Evolutionary conservation across 2,888 invertebrate genomes (phyloP).

Genomic region (Diachrysia chrysitis): DNA sequence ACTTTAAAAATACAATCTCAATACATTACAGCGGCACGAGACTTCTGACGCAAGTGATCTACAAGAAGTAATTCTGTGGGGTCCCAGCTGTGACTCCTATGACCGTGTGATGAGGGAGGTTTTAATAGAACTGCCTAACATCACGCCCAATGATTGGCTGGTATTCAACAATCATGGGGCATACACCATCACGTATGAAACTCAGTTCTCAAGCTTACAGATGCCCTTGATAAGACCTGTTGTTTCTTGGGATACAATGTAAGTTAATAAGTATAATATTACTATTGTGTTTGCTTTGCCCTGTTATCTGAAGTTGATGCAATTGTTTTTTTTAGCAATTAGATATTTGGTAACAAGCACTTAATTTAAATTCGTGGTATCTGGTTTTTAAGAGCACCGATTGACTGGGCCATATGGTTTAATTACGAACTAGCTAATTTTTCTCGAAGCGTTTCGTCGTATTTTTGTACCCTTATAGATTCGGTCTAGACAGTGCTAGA

Average conservation of each 20-base stretch:
- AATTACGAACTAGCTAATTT: too few species aligned
- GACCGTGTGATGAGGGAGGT: conserved; percentile 63
- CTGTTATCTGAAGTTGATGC: not conserved
- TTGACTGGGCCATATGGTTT: too few species aligned
- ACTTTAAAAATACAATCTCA: not conserved
- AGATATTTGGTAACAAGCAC: too few species aligned
- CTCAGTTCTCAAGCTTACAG: conserved; percentile 61
- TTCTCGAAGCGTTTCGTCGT: too few species aligned
- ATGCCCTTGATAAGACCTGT: conserved; percentile 62
- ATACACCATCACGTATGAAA: conserved; percentile 59
- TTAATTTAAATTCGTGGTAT: too few species aligned
- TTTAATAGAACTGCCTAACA: conserved; percentile 55
- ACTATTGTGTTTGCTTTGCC: not conserved
- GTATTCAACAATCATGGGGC: conserved; percentile 63
- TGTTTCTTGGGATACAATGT: conserved; percentile 50
- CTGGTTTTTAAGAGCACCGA: too few species aligned
- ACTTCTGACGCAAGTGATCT: conserved; percentile 32
- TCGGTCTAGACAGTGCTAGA: too few species aligned
- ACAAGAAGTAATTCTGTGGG: conserved; percentile 65
- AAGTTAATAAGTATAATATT: not conserved
- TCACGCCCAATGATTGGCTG: conserved; percentile 64
- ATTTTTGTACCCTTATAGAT: too few species aligned
- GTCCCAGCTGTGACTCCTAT: conserved; percentile 65
- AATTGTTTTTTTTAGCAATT: not conserved
- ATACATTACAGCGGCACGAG: conserved; percentile 5